Base-by-base conservation (phyloP, 2,888 invertebrate species). In the Chymomyza caudatula region DNA sequence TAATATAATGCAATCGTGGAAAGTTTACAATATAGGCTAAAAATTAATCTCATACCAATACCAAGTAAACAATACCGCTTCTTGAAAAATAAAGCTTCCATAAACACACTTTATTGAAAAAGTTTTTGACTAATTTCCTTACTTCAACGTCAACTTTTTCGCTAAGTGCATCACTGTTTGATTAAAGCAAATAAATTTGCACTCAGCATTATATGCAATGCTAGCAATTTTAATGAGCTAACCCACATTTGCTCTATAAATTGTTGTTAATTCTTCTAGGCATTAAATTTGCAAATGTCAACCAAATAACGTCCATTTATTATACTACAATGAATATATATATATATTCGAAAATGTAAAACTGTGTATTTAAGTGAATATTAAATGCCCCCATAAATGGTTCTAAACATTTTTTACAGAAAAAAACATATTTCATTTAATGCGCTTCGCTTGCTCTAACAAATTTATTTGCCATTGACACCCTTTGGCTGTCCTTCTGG, bases 281-380 rank as follows among this genome's bases (percentile, higher is more conserved):
- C 11, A 11, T 37, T 11, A 51, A 17, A 20, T 20, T 51, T 20
- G 51, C 51, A 51, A 17, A 51, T 17, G 19, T 51, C 51, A 51
- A 22, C 29, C 29, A 37, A 11, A 37, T 37, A 37, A 37, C 8
- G 29, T 11, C 11, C 29, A 37, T 37, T 37, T 37, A n/a, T n/a
- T n/a, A n/a, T n/a, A n/a, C n/a, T n/a, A 11, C 29, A 37, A 1
- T 11, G 11, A 37, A 8, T 37, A 37, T 2, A 11, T 37, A 37
- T 37, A 4, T 2, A 11, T 11, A 37, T n/a, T n/a, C n/a, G n/a
- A 11, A 75, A 80, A 80, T 80, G 78, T 80, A 37, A n/a, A n/a
- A n/a, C n/a, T 37, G 3, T 74, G 84, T 76, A 78, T 81, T 84
- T 84, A 80, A 80, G 76, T 80, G 79, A 81, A 80, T 84, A 76